Evolutionary conservation across 2,113 vertebrate species (phyloP), one percentile per base, ranked within the genome.

Genomic region (Siphamia tubifer): DNA sequence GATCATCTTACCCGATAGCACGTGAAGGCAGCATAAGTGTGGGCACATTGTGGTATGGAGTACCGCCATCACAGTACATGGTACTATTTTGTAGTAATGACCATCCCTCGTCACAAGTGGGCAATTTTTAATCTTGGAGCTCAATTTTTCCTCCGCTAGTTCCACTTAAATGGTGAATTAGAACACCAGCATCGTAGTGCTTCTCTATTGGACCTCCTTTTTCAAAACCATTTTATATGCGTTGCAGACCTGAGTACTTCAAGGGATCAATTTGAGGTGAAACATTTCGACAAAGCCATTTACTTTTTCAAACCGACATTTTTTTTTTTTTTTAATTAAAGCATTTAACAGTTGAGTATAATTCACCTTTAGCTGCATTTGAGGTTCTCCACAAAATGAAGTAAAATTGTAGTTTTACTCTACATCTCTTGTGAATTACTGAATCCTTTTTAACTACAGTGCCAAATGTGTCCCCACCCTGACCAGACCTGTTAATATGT

Each of bases 81-180:
- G 40, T 2, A 16, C 15, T 70, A 8, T 70, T 76, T 35, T n/a
- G 11, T 8, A 51, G 36, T 72, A 60, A 60, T 52, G 27, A 61
- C 43, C 25, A 38, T 34, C 7, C 11, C 25, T 57, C 24, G 3
- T 77, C 61, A 61, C 65, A 68, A 55, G 51, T 1, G 0, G 30
- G 31, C 65, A 56, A 8, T 48, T 71, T 77, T 63, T 66, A 69
- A 62, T 61, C 38, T 44, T 1, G 5, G 21, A 19, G 53, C 40
- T 45, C 23, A 3, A n/a, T 49, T 57, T 58, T 48, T 17, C 25
- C 39, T 68, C 25, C 30, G 35, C 19, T 54, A 20, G 27, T 39
- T 45, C 32, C 25, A 65, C 53, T 70, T 42, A 21, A 77, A 68
- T 20, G 28, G 21, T n/a, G 69, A 77, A 55, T 69, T 48, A 74